Base-by-base conservation (phyloP, 1,140 invertebrate genomes). In the Leptonema lineaticorne region DNA sequence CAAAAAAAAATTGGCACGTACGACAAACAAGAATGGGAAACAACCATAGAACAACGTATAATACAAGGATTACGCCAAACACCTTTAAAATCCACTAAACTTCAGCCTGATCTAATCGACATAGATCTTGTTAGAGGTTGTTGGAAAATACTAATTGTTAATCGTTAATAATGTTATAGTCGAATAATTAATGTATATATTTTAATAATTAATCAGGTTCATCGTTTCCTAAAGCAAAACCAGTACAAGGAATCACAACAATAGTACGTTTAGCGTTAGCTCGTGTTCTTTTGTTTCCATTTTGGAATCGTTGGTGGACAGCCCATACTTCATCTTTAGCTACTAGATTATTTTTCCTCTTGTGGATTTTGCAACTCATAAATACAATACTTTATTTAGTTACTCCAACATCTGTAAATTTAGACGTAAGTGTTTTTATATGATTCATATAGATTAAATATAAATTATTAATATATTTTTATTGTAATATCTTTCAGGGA, bases 21-120 rank as follows among this genome's bases (percentile, higher is more conserved):
- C 82, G 95, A 97, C 81, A 97, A 96, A 77, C 93, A 96, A 78
- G 88, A 93, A 88, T 98, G 95, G 95, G 95, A 98, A 78, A 93
- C 91, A 75, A 94, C 92, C 64, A 89, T 97, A 66, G 95, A 98
- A 76, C 91, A 94, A 76, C 85, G 92, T 73, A 90, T 97, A 73
- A 85, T 94, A 75, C 87, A 91, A 81, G 92, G 92, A 67, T 88
- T 95, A 37, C 91, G 88, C 68, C 89, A 93, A 76, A 87, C 95
- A 48, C 92, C 94, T 37, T 91, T 93, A 78, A 92, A 93, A 77
- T 92, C 89, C 41, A 88, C 92, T 28, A 94, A 93, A 78, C 81
- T 94, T 7, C 94, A 95, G 78, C 92, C 93, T 11, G 94, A 97
- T 75, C 86, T 96, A 9, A 97, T 98, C 72, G 96, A 98, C 85